A percentile compares a stretch with the other conserved stretches of the same genome.
These are phyloP conservation scores for Aurelia aurita complex sp. Pacific DNA, from an alignment of 30 jellyfish, hydroid and myxozoan species.

Conservation along the genomic window DNA sequence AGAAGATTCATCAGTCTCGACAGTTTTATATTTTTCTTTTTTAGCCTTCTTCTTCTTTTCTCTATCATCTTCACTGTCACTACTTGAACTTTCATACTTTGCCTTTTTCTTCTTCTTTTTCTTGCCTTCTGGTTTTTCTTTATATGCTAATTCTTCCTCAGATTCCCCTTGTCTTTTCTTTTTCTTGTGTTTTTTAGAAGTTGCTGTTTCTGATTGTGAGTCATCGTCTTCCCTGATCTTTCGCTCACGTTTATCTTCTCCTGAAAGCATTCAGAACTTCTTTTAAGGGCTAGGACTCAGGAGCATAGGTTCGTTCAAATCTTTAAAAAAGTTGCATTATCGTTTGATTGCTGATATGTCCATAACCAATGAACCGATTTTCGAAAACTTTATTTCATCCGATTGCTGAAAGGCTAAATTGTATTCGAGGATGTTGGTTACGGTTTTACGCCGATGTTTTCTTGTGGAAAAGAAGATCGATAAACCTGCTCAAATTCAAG, in stretches of 20 bases:
- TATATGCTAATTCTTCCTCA: slow-evolving; percentile 54
- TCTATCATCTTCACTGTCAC: slow-evolving; percentile 73
- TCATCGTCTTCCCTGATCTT: slow-evolving; percentile 49
- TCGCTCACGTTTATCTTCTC: slow-evolving; percentile 56
- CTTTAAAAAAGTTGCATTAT: no score
- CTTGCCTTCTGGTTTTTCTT: slow-evolving; percentile 60
- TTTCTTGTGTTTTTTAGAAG: slow-evolving; percentile 60
- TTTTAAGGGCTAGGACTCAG: no score
- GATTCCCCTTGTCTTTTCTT: slow-evolving; percentile 65
- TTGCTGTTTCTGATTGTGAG: slow-evolving; percentile 11
- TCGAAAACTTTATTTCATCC: no score
- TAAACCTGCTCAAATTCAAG: no score
- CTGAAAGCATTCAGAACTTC: neutral
- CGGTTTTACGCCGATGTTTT: no score
- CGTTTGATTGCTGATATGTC: no score
- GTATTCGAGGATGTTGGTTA: no score
- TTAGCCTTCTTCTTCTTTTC: slow-evolving; percentile 80
- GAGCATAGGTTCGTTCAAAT: no score
- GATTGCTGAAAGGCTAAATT: no score
- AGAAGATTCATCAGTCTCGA: slow-evolving; percentile 56
- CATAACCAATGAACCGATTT: no score
- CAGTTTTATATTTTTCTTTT: slow-evolving; percentile 51
- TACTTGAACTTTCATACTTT: slow-evolving; percentile 44
- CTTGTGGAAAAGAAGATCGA: no score
- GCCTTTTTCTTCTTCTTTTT: slow-evolving; percentile 57